Evolutionary conservation across 2,888 invertebrate species (phyloP).

Genomic region (Platycheirus albimanus): DNA sequence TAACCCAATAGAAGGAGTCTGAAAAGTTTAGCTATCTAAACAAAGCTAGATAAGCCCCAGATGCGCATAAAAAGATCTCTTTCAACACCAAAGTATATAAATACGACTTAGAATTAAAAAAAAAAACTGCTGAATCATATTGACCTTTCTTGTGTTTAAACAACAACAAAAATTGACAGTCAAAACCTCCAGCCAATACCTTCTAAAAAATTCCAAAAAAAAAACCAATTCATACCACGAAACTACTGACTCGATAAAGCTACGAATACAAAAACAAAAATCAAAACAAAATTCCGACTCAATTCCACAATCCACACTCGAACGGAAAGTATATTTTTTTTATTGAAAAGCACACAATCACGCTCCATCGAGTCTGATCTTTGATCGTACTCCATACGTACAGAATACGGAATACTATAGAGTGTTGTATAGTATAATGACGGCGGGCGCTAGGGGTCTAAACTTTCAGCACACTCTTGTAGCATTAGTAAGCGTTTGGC

Average conservation of each 20-base stretch:
- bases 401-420: no score
- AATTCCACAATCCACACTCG: slow-evolving; percentile 70
- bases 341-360: slow-evolving; percentile 59
- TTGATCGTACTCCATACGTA: slow-evolving; percentile 47
- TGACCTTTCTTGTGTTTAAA: neutral
- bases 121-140: neutral
- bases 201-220: neutral
- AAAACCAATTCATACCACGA: neutral
- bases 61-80: slow-evolving; percentile 4
- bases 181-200: neutral
- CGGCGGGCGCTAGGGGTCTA: slow-evolving; percentile 60
- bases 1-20: neutral
- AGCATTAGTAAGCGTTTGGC: slow-evolving; percentile 73
- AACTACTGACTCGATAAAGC: slow-evolving; percentile 16
- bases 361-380: slow-evolving; percentile 55
- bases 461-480: slow-evolving; percentile 62
- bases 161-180: neutral
- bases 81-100: neutral
- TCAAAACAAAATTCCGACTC: slow-evolving; percentile 55
- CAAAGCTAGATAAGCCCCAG: slow-evolving; percentile 4
- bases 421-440: neutral
- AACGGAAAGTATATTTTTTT: slow-evolving; percentile 12
- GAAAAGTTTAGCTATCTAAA: slow-evolving; percentile 13
- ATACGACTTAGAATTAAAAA: neutral
- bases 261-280: slow-evolving; percentile 10